Percentiles rank a stretch among this genome's conserved stretches.
Evolutionary conservation across 1,140 invertebrate genomes (phyloP).

Genomic region (Rhagoletis zephyria): DNA sequence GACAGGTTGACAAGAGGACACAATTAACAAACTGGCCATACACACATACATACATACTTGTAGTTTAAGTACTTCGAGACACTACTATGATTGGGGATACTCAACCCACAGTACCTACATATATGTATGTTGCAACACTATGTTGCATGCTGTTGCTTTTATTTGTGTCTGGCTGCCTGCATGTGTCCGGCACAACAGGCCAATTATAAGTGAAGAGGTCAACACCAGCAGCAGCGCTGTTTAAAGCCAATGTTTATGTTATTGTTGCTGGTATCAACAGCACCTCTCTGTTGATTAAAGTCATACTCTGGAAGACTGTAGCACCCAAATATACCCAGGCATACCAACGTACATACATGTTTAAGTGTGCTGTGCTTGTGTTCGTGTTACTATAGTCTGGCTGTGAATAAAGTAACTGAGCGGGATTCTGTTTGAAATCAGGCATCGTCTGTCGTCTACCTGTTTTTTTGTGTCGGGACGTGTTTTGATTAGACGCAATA

Average conservation of each 20-base stretch:
- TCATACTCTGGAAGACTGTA: not conserved
- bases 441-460: not conserved
- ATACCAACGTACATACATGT: too few species aligned
- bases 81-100: too few species aligned
- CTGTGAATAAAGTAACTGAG: not conserved
- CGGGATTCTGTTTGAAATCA: not conserved
- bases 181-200: constrained; percentile 29
- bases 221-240: not conserved
- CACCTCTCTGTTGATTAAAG: constrained; percentile 9
- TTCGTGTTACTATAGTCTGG: not conserved
- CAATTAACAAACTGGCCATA: not conserved
- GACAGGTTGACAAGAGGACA: constrained; percentile 8
- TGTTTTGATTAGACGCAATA: constrained; percentile 24
- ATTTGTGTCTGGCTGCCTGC: not conserved
- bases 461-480: constrained; percentile 1
- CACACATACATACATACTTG: too few species aligned
- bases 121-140: too few species aligned
- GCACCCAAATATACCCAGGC: too few species aligned
- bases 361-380: not conserved
- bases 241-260: not conserved
- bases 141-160: not conserved
- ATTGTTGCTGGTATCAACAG: constrained; percentile 19
- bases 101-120: too few species aligned
- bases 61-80: too few species aligned
- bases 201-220: constrained; percentile 48